A percentile compares a stretch with the other conserved stretches of the same genome.
phyloP scores from a whole-genome alignment of 2,888 invertebrate genomes.

The Amiota communis region DNA sequence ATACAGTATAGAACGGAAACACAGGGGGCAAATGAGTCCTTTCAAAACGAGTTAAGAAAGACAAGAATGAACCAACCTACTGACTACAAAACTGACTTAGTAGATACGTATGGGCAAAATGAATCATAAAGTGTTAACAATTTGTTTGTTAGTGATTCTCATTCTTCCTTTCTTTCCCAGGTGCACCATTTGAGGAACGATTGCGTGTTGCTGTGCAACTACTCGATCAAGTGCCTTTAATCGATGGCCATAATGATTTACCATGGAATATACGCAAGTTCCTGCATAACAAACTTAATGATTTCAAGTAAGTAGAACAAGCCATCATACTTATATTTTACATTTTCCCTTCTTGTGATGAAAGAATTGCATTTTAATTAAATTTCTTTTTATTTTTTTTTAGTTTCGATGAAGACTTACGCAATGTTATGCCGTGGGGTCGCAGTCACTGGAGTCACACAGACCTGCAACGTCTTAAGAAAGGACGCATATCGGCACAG shows the following conservation, averaged over 20 bases:
- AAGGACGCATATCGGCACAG: conserved; percentile 86
- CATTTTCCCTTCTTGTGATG: not conserved
- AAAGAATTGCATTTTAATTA: not conserved
- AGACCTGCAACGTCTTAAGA: conserved; percentile 82
- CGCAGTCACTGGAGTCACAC: conserved; percentile 86
- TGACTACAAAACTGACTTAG: no score
- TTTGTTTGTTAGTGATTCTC: conserved; percentile 10
- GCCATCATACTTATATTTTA: not conserved
- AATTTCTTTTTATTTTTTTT: not conserved
- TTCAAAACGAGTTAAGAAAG: no score
- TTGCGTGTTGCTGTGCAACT: conserved; percentile 82
- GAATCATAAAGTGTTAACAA: not conserved
- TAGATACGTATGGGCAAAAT: not conserved
- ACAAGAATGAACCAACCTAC: no score
- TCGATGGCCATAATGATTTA: conserved; percentile 91
- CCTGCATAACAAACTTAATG: conserved; percentile 89
- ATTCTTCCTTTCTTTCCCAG: conserved; percentile 60
- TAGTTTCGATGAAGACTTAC: conserved; percentile 81
- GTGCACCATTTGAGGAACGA: conserved; percentile 84
- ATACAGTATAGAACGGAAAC: not conserved
- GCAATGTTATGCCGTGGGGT: conserved; percentile 82
- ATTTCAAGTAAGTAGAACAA: conserved; percentile 78
- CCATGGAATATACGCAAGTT: conserved; percentile 94
- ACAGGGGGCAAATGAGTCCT: no score
- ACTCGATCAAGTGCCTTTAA: conserved; percentile 84